Evolutionary conservation across 2,113 vertebrate genomes (phyloP), one percentile per base, ranked within the genome.

Genomic region (Clarias macrocephalus): DNA sequence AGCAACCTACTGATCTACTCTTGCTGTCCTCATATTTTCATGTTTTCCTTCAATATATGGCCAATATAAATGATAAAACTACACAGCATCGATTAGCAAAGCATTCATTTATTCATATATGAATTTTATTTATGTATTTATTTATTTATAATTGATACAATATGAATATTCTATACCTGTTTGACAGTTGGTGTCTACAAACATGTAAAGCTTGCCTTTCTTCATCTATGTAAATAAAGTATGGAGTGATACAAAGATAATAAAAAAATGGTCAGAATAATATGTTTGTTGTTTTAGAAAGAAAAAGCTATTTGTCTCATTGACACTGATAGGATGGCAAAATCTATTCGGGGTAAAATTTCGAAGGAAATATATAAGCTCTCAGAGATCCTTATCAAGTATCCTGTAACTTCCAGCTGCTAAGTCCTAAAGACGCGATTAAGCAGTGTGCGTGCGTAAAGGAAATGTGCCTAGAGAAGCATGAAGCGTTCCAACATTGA

Each of bases 301-400:
- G 65, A 73, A 42, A 70, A 42, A 73, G 12, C 8, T 8, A 72
- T 37, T 37, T 72, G 72, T 42, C 72, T 75, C 3, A 48, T 37
- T 48, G 72, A 57, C 28, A 10, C 54, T 21, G 80, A 65, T 60
- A 56, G 60, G 60, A 30, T 23, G 52, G 19, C 15, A 65, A 65
- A 52, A 54, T 83, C 62, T 83, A 52, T 87, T 85, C 66, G 73
- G 79, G 79, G 15, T 63, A 79, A 88, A 82, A n/a, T 52, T 52
- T 66, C 8, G 62, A 83, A 28, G 42, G 48, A 83, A 54, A 28
- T 54, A 28, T 30, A 57, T 48, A 33, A 62, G 65, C 82, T 73
- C 52, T 84, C 54, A 23, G 52, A 72, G 18, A 8, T 72, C 13
- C n/a, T 83, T 33, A 72, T 25, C 19, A 52, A 1, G 4, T 19